These are phyloP conservation scores for Caenorhabditis virilis DNA, from an alignment of 2,888 invertebrate species.

Conservation along the genomic window DNA sequence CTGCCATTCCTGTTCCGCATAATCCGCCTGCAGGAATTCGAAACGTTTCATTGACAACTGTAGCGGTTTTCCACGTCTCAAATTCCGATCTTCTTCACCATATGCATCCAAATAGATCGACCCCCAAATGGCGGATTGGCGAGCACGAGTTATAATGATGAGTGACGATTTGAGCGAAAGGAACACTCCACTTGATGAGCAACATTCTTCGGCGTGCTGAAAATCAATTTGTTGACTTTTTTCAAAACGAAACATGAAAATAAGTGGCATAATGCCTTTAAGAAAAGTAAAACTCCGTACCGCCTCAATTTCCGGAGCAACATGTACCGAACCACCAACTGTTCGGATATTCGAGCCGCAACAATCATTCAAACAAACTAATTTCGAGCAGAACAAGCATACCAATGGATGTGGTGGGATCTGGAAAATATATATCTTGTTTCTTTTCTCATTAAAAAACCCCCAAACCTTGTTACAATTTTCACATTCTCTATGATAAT, in stretches of 20 bases:
- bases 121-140: conserved; percentile 83
- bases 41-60: conserved; percentile 89
- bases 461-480: conserved; percentile 23
- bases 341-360: too few species aligned
- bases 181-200: conserved; percentile 41
- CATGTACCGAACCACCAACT: not conserved
- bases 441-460: too few species aligned
- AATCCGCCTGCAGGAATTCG: conserved; percentile 88
- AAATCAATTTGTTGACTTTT: conserved; percentile 5
- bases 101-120: conserved; percentile 94
- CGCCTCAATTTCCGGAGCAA: not conserved
- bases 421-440: conserved; percentile 18
- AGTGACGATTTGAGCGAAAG: conserved; percentile 55
- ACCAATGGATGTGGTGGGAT: conserved; percentile 50
- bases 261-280: not conserved
- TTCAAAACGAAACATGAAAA: not conserved
- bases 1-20: conserved; percentile 73
- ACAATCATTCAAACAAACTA: conserved; percentile 56
- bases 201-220: conserved; percentile 48
- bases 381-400: conserved; percentile 55
- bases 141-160: conserved; percentile 45
- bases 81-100: conserved; percentile 96
- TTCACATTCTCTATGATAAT: conserved; percentile 36
- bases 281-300: not conserved
- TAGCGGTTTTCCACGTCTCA: conserved; percentile 93